Percentiles rank a stretch among this genome's conserved stretches.
Conservation (phyloP, 1,140 invertebrate genomes). For the Euschistus heros region DNA sequence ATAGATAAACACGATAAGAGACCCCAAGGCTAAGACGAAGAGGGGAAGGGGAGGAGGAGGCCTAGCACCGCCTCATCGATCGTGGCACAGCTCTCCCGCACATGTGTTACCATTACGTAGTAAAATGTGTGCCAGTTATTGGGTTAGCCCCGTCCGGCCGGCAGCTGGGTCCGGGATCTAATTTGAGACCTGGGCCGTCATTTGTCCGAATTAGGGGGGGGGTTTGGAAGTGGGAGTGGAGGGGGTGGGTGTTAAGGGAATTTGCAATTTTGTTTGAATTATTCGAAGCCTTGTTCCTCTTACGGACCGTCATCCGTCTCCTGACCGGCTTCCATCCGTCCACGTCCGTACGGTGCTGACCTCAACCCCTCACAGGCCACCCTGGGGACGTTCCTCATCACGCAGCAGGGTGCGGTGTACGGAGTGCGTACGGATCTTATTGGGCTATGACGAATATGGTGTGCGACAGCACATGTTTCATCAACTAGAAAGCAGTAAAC, state of each 20-base stretch:
- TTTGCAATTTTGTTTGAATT: constrained; percentile 31
- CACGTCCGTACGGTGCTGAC: background rate
- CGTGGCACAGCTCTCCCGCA: constrained; percentile 16
- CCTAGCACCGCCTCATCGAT: background rate
- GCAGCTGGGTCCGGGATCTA: constrained; percentile 26
- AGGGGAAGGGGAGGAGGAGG: background rate
- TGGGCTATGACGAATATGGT: no score
- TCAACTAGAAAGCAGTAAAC: no score
- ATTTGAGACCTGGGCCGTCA: constrained; percentile 29
- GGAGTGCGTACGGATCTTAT: no score
- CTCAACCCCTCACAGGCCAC: background rate
- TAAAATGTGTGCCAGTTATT: constrained; percentile 32
- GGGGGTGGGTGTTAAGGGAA: constrained; percentile 20
- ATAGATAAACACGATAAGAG: no score
- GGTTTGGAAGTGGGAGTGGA: no score
- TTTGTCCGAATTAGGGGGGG: constrained; percentile 30
- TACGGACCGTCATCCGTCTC: constrained; percentile 7
- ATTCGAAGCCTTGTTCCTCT: constrained; percentile 16
- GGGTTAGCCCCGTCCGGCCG: constrained; percentile 18
- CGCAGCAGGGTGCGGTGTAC: background rate
- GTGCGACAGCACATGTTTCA: no score
- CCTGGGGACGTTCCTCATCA: background rate
- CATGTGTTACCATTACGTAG: constrained; percentile 30
- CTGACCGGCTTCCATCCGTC: background rate
- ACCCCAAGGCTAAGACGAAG: no score